Conservation (phyloP, 1,140 invertebrate genomes). For the Drosophila carrolli region DNA sequence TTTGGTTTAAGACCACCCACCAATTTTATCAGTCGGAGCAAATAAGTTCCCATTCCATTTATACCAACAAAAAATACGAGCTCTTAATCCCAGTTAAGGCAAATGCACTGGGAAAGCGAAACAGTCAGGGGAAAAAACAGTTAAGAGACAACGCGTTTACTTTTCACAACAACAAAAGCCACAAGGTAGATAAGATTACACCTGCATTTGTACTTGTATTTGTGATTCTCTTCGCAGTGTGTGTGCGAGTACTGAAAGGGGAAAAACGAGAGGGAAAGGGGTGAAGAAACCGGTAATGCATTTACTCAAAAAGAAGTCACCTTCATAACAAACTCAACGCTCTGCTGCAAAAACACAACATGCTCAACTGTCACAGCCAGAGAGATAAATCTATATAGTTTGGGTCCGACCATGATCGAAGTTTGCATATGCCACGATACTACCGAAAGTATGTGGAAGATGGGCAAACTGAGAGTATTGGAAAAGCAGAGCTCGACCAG, state of each 20-base stretch:
- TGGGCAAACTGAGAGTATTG: slow-evolving; percentile 23
- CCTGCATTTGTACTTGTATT: slow-evolving; percentile 34
- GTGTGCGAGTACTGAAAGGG: slow-evolving; percentile 3
- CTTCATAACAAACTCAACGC: slow-evolving; percentile 69
- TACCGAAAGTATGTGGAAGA: slow-evolving; percentile 3
- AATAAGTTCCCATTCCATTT: background rate
- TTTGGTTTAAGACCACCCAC: slow-evolving; percentile 1
- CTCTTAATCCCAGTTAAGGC: slow-evolving; percentile 25
- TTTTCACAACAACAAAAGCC: slow-evolving; percentile 44
- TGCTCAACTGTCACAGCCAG: slow-evolving; percentile 21
- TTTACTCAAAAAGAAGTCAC: slow-evolving; percentile 77
- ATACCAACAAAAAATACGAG: background rate
- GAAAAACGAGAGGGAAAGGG: slow-evolving; percentile 36
- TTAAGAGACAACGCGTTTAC: slow-evolving; percentile 31
- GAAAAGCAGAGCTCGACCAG: slow-evolving; percentile 19
- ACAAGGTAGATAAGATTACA: slow-evolving; percentile 73
- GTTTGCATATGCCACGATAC: slow-evolving; percentile 41
- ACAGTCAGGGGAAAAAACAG: slow-evolving; percentile 33
- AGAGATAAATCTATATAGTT: slow-evolving; percentile 51
- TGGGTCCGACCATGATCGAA: slow-evolving; percentile 36
- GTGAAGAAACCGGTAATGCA: slow-evolving; percentile 76
- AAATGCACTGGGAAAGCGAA: slow-evolving; percentile 37
- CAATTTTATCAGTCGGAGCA: slow-evolving; percentile 30
- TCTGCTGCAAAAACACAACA: slow-evolving; percentile 39
- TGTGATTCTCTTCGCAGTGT: background rate